phyloP scores from a whole-genome alignment of 2,113 vertebrate species.

The Microcebus griseorufus region DNA sequence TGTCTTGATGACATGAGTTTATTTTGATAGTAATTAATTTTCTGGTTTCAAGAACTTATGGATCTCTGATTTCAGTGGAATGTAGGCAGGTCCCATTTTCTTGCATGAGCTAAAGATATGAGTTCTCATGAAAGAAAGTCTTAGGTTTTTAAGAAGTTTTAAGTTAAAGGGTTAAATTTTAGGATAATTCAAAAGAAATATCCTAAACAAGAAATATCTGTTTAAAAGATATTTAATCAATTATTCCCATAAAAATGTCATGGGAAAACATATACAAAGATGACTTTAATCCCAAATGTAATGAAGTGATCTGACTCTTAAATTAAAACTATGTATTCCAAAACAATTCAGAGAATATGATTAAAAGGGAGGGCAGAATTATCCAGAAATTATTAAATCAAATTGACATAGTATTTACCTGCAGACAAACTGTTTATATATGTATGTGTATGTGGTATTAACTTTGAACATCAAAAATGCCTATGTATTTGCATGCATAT shows the following conservation, averaged over 20 bases:
- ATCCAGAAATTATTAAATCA: conserved; percentile 18
- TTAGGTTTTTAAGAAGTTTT: conserved; percentile 51
- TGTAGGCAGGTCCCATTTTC: conserved; percentile 7
- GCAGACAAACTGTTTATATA: background rate
- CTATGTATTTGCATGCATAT: background rate
- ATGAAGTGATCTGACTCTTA: background rate
- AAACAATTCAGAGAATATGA: background rate
- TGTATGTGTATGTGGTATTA: background rate
- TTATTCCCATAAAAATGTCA: conserved; percentile 17
- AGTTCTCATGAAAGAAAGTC: conserved; percentile 3
- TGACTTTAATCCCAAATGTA: background rate
- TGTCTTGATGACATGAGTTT: background rate
- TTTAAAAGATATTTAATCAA: background rate
- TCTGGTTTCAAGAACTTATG: background rate
- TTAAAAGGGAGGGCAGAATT: background rate
- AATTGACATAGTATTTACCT: background rate
- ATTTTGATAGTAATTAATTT: conserved; percentile 39
- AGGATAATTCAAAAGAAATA: conserved; percentile 44
- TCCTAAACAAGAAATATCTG: background rate
- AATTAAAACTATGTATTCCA: background rate
- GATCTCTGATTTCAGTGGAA: conserved; percentile 33
- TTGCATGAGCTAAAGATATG: background rate
- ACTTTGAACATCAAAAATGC: conserved; percentile 21
- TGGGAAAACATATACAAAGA: background rate
- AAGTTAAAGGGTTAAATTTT: conserved; percentile 37